Base-by-base conservation (phyloP, 2,888 invertebrate species). In the Lobophora halterata region DNA sequence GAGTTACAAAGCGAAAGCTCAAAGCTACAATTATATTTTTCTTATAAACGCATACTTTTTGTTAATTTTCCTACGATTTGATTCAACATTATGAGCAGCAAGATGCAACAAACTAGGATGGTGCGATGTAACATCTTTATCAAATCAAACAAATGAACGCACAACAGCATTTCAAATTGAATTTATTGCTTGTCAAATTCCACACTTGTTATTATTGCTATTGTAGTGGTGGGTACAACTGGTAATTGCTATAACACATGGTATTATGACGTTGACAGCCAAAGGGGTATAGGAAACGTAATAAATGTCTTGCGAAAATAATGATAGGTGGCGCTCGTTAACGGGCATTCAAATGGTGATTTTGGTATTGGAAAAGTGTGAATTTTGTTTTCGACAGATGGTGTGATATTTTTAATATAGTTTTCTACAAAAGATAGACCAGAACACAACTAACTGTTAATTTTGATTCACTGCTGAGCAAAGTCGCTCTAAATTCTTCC, bases 101-200 rank as follows among this genome's bases (percentile, higher is more conserved):
- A n/a, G n/a, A n/a, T n/a, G n/a, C n/a, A n/a, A n/a, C n/a, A n/a
- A n/a, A n/a, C n/a, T n/a, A n/a, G n/a, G n/a, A n/a, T n/a, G n/a
- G n/a, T n/a, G n/a, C n/a, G n/a, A 5, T 5, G 16, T 6, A 19
- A 11, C 17, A 35, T 72, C 68, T 70, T 70, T 55, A 80, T 82
- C 79, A 76, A 71, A 73, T 65, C 13, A 36, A 34, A 40, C 62
- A 66, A 55, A 69, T 74, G 66, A 72, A 63, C 69, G 71, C 69
- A 79, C 76, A 80, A 72, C 65, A 65, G 48, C 42, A 58, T 61
- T 67, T 60, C 55, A 71, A 80, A 83, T 80, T 72, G 61, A 81
- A 85, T 86, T 85, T 82, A 82, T 83, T 70, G 71, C 76, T 74
- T 83, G 83, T 81, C 80, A 83, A 77, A 80, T 75, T 71, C 65